A percentile compares a stretch with the other conserved stretches of the same genome.
Conservation (phyloP, 2,888 invertebrate species). For the Agrochola macilenta region DNA sequence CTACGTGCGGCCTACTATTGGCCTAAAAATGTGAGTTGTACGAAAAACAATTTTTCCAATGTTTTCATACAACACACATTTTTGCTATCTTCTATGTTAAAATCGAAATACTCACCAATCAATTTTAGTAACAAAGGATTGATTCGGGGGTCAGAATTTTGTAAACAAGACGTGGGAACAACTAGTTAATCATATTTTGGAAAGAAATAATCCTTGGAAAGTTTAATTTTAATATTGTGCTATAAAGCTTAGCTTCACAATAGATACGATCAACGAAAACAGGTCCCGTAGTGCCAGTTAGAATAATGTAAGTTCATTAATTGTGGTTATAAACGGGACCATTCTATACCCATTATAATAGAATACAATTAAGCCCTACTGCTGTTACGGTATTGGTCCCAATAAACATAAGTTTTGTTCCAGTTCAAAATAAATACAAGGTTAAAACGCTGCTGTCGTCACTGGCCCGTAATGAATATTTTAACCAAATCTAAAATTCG, state of each 20-base stretch:
- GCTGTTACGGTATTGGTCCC: conserved; percentile 63
- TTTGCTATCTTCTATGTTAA: background rate
- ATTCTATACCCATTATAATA: conserved; percentile 54
- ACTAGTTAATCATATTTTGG: background rate
- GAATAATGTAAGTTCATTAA: conserved; percentile 13
- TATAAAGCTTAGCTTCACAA: background rate
- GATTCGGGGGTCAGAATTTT: background rate
- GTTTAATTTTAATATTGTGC: background rate
- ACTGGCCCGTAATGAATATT: conserved; percentile 8
- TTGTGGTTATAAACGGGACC: conserved; percentile 17
- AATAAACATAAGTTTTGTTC: conserved; percentile 55
- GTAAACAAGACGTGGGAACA: background rate
- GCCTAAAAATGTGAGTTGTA: background rate
- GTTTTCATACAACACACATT: background rate
- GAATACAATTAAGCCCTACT: conserved; percentile 61
- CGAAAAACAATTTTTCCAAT: background rate
- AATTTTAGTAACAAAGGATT: background rate
- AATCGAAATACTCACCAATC: background rate
- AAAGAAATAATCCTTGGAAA: background rate
- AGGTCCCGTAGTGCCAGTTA: background rate
- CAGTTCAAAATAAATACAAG: conserved; percentile 39
- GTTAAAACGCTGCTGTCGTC: conserved; percentile 14
- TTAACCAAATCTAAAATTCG: conserved; percentile 7
- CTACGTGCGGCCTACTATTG: background rate
- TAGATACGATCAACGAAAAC: background rate